Base-by-base conservation (phyloP, 2,888 invertebrate genomes). In the Noctua janthina region DNA sequence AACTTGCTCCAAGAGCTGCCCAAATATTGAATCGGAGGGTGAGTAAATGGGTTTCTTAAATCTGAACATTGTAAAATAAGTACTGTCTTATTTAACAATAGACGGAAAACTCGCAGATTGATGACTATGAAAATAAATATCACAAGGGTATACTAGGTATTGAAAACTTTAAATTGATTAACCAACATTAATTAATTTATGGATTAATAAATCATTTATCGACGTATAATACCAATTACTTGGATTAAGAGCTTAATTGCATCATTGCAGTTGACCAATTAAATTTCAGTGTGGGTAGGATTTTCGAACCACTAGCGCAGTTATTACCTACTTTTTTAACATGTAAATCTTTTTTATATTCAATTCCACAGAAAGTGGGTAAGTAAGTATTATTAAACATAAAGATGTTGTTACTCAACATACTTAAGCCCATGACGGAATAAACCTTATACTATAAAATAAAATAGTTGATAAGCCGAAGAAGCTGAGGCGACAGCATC, bases 211-310 rank as follows among this genome's bases (percentile, higher is more conserved):
- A 59, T 66, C 70, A 66, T 70, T 78, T 70, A 71, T 59, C 39
- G 59, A 17, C n/a, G 2, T 20, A 17, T n/a, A 56, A 39, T 43
- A n/a, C 56, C 7, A 84, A 71, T 84, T 79, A 84, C 7, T 51
- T 79, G 35, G 59, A 70, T 71, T 71, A 59, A 49, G 79, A 84
- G 43, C 80, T 71, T 84, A 54, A 81, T 79, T 79, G 70, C 51
- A 79, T 84, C n/a, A 76, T n/a, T 62, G 59, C 10, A 75, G 20
- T 20, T n/a, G 17, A 71, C 20, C 17, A 84, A 84, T 81, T 84
- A 70, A 66, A 79, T 79, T 46, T 67, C 10, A 23, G 5, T 10
- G 46, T 85, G 43, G 56, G 70, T 43, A 29, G 49, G 11, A 84
- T 67, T 49, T 56, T 4, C 11, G n/a, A 64, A 70, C 56, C 15